These are phyloP conservation scores for Romanomermis culicivorax DNA, from an alignment of 2,888 invertebrate genomes.

Conservation along the genomic window DNA sequence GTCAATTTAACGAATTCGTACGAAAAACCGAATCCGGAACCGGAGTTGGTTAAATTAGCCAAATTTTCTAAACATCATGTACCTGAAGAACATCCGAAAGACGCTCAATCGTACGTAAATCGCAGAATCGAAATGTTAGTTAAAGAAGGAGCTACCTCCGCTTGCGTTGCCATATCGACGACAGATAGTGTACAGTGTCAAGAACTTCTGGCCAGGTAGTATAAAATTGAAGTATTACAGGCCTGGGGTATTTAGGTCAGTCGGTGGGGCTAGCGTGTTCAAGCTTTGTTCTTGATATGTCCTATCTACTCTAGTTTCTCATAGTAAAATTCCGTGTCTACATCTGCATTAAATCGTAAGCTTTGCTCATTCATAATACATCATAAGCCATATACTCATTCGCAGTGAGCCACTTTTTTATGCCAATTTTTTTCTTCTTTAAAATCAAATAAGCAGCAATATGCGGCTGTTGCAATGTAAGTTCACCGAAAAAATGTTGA, in stretches of 20 bases:
- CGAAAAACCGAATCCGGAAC: conserved; percentile 81
- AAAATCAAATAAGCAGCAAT: too few species aligned
- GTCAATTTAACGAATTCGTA: conserved; percentile 93
- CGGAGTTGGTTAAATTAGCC: conserved; percentile 88
- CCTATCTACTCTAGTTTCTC: neutral
- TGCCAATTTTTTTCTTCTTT: too few species aligned
- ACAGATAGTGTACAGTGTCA: conserved; percentile 78
- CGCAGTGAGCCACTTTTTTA: too few species aligned
- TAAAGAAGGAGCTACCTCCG: conserved; percentile 63
- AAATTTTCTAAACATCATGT: conserved; percentile 98
- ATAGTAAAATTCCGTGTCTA: neutral
- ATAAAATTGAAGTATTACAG: too few species aligned
- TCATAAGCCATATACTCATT: too few species aligned
- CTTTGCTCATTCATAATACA: too few species aligned
- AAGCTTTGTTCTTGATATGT: too few species aligned
- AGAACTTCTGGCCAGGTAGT: conserved; percentile 50
- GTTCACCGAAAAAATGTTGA: too few species aligned
- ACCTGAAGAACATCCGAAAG: conserved; percentile 64
- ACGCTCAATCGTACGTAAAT: conserved; percentile 62
- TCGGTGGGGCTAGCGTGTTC: too few species aligned
- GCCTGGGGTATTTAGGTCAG: too few species aligned
- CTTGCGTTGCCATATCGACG: conserved; percentile 65
- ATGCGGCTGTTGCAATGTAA: too few species aligned
- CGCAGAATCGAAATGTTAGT: conserved; percentile 51
- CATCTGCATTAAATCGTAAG: too few species aligned